A percentile compares a stretch with the other conserved stretches of the same genome.
Conservation (phyloP, 2,888 invertebrate genomes). For the Drosophila sordidula region DNA sequence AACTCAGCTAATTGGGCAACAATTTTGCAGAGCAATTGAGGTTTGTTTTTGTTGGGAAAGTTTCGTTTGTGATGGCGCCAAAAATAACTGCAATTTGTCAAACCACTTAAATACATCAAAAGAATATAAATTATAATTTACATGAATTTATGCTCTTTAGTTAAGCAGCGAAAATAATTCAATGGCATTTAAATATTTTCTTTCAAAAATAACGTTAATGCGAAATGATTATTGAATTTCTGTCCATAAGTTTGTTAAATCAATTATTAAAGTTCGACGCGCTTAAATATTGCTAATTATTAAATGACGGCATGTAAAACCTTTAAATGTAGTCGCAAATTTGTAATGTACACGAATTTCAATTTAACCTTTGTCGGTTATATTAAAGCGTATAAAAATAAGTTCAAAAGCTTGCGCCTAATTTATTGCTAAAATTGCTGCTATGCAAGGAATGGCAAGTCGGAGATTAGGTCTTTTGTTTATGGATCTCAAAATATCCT, state of each 20-base stretch:
- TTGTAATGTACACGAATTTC: not conserved
- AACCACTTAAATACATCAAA: slow-evolving; percentile 6
- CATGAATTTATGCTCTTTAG: not conserved
- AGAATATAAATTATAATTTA: not conserved
- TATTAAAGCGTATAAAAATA: not conserved
- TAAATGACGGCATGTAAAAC: not conserved
- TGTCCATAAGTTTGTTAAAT: not conserved
- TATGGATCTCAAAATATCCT: not conserved
- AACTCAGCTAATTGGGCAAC: not conserved
- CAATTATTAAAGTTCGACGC: not conserved
- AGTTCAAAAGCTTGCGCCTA: not conserved
- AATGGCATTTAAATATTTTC: not conserved
- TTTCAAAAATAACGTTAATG: not conserved
- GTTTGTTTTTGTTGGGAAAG: not conserved
- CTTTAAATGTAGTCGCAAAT: not conserved
- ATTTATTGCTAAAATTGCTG: slow-evolving; percentile 12
- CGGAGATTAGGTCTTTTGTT: slow-evolving; percentile 4
- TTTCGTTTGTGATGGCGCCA: not conserved
- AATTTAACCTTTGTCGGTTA: not conserved
- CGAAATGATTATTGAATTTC: not conserved
- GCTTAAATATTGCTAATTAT: not conserved
- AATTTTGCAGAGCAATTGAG: not conserved
- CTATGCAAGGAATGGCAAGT: not conserved
- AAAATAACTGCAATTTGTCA: slow-evolving; percentile 1
- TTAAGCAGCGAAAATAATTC: not conserved